Evolutionary conservation across 1,140 invertebrate species (phyloP).

Genomic region (Saxidomus purpurata): DNA sequence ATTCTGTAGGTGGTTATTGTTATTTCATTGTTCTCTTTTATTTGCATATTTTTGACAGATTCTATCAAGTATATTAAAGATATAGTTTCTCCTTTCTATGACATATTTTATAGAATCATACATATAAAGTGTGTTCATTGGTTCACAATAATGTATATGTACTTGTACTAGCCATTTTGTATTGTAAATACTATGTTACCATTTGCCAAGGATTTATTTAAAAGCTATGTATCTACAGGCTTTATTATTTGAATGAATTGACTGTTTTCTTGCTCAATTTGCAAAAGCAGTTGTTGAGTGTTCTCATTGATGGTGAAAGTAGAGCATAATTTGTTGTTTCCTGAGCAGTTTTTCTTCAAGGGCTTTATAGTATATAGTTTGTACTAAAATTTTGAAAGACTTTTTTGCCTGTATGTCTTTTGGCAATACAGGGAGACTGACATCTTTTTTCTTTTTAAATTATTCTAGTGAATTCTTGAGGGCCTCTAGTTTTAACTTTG

Average conservation of each 20-base stretch:
- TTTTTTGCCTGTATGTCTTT: too few relatives aligned
- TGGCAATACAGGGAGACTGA: too few relatives aligned
- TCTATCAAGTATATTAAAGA: not conserved
- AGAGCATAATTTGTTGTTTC: too few relatives aligned
- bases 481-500: too few relatives aligned
- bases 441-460: too few relatives aligned
- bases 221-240: not conserved
- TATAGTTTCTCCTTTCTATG: not conserved
- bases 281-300: not conserved
- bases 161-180: not conserved
- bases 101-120: not conserved
- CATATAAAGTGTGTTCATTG: not conserved
- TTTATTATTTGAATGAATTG: not conserved
- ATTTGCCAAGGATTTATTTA: not conserved
- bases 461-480: too few relatives aligned
- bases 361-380: too few relatives aligned
- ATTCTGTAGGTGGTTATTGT: not conserved
- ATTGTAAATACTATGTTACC: not conserved
- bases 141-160: not conserved
- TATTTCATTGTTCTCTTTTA: not conserved
- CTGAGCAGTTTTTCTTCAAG: too few relatives aligned
- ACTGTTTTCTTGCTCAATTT: slow-evolving; percentile 17
- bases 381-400: too few relatives aligned
- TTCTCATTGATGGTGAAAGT: too few relatives aligned
- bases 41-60: slow-evolving; percentile 4